Percentiles rank a stretch among this genome's conserved stretches.
Evolutionary conservation across 2,797 vertebrate genomes (phyloP).

Genomic region (Australoheros facetus): DNA sequence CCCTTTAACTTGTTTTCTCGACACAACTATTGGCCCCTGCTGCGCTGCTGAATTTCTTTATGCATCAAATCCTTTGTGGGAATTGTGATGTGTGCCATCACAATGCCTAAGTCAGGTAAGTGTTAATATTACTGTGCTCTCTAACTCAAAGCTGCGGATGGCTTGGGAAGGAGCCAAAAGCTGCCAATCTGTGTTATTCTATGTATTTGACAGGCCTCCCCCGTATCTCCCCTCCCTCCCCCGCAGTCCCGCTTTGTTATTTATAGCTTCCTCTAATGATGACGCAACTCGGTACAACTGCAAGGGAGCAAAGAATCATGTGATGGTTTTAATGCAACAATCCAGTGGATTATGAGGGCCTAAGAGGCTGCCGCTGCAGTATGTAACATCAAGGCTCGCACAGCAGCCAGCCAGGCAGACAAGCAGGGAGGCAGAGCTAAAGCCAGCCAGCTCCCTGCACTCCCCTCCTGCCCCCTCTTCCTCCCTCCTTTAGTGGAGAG

Average conservation of each 20-base stretch:
- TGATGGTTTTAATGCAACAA: slow-evolving; percentile 68
- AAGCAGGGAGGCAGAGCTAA: slow-evolving; percentile 3
- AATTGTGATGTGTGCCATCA: slow-evolving; percentile 35
- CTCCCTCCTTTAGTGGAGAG: slow-evolving; percentile 33
- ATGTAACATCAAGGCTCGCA: slow-evolving; percentile 47
- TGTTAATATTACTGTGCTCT: slow-evolving; percentile 38
- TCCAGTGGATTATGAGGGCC: slow-evolving; percentile 62
- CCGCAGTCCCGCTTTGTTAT: slow-evolving; percentile 58
- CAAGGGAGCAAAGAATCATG: slow-evolving; percentile 63
- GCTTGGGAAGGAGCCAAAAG: slow-evolving; percentile 25
- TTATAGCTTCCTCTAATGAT: slow-evolving; percentile 69
- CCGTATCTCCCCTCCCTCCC: slow-evolving; percentile 22
- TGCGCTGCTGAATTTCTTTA: slow-evolving; percentile 39
- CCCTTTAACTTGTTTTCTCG: slow-evolving; percentile 52
- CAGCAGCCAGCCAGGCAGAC: slow-evolving; percentile 24
- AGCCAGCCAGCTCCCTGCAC: slow-evolving; percentile 14
- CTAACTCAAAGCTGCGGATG: slow-evolving; percentile 38
- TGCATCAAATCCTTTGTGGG: slow-evolving; percentile 44
- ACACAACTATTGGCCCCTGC: slow-evolving; percentile 50
- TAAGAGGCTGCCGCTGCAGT: slow-evolving; percentile 59
- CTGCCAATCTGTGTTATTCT: slow-evolving; percentile 58
- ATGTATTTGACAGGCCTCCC: slow-evolving; percentile 44
- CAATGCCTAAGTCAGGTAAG: slow-evolving; percentile 39
- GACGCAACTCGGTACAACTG: slow-evolving; percentile 65
- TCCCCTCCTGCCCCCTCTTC: not conserved